Evolutionary conservation across 64 coral and sea anemone genomes (phyloP), one percentile per base, ranked within the genome.

Genomic region (Dendrophyllia cribrosa): DNA sequence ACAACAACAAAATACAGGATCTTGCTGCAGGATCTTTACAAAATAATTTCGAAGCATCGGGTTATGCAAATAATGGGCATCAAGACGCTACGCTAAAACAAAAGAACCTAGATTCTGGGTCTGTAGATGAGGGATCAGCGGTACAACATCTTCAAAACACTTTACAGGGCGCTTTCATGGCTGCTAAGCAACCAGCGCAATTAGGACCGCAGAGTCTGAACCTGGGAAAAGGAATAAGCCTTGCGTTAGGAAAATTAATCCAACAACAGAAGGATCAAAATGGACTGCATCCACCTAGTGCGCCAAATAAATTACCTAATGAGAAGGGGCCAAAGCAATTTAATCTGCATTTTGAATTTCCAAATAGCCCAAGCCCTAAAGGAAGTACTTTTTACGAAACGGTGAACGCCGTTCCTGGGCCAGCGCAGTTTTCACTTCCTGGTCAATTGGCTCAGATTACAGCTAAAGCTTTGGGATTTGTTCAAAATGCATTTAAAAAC

Each of bases 391-490:
- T 58, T 58, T 10, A 11, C 3, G 6, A 52, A 78, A 58, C 10
- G 50, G 20, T 24, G 7, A 78, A 78, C 9, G 20, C 21, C 50
- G 51, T 12, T 34, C 19, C 17, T 47, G 62, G 45, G 14, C 63
- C 5, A 67, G 13, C 20, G 0, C 19, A 48, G 3, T 45, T 8
- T 15, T 11, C 80, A 24, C 19, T 63, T 48, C 44, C 80, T 49
- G 20, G n/a, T 66, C 80, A 84, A 51, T 9, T 84, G 43, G 80
- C 62, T 23, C 44, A 84, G 62, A 66, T 84, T 50, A 68, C 58
- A 9, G 80, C 80, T n/a, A 47, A 64, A 17, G 80, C 80, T 3
- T 3, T 65, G 9, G 62, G 43, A 14, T 68, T 84, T 5, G 44
- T 84, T 47, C 43, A 84, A 9, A 68, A 47, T 9, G 80, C 80